These are phyloP conservation scores for Dynastes tityus DNA, from an alignment of 2,888 invertebrate species.

Conservation along the genomic window DNA sequence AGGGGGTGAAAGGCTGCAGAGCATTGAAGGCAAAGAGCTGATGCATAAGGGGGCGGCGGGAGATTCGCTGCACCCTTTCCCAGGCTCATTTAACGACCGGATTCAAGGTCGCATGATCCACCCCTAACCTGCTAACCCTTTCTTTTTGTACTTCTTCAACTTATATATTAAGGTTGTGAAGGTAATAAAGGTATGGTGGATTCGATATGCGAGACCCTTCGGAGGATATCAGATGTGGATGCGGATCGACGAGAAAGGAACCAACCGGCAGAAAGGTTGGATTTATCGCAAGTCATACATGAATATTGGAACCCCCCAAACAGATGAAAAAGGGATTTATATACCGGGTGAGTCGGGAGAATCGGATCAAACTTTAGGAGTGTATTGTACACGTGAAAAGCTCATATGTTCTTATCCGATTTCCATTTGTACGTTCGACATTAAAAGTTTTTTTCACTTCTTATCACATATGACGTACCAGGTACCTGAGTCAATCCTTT, in stretches of 20 bases:
- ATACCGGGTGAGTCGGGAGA: too few species aligned
- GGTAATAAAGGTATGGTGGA: not conserved
- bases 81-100: constrained; percentile 57
- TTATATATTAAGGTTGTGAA: not conserved
- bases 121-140: constrained; percentile 61
- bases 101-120: constrained; percentile 56
- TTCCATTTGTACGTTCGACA: too few species aligned
- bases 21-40: constrained; percentile 13
- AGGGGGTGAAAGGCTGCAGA: not conserved
- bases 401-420: too few species aligned
- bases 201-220: constrained; percentile 26
- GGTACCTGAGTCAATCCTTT: too few species aligned
- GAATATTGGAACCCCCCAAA: constrained; percentile 51
- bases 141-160: constrained; percentile 52
- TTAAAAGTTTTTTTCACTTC: too few species aligned
- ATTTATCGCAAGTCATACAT: constrained; percentile 61
- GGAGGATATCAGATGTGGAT: constrained; percentile 33
- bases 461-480: too few species aligned
- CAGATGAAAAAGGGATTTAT: not conserved
- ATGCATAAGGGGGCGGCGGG: constrained; percentile 40
- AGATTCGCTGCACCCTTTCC: constrained; percentile 61
- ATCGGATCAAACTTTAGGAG: too few species aligned
- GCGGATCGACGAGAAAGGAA: constrained; percentile 18
- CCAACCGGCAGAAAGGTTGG: constrained; percentile 28
- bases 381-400: too few species aligned